Conservation (phyloP, 2,888 invertebrate genomes). For the Argyra leucocephala region DNA sequence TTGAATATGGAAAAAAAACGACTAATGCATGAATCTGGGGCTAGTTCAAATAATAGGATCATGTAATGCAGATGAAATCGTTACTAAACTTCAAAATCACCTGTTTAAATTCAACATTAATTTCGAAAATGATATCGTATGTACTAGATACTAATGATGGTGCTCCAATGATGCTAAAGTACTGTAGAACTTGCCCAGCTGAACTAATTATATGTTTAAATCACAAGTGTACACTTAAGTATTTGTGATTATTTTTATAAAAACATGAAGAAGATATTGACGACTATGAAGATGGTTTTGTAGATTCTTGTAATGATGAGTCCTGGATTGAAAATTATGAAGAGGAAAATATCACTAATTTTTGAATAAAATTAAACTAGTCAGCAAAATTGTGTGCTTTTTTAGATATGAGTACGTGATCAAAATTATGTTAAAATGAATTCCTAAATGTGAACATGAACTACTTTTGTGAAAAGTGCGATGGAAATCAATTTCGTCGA, state of each 20-base stretch:
- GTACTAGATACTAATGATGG: conserved; percentile 13
- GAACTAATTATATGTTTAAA: conserved; percentile 11
- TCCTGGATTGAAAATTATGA: too few species aligned
- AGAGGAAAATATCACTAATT: too few species aligned
- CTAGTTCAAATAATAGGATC: conserved; percentile 12
- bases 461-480: too few species aligned
- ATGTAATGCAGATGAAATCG: conserved; percentile 13
- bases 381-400: too few species aligned
- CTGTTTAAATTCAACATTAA: conserved; percentile 12
- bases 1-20: conserved; percentile 11
- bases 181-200: conserved; percentile 9
- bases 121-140: conserved; percentile 12
- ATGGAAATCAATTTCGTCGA: too few species aligned
- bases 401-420: too few species aligned
- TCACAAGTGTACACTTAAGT: conserved; percentile 11
- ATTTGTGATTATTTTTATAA: conserved; percentile 13
- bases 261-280: conserved; percentile 13
- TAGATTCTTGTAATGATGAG: conserved; percentile 12
- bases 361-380: too few species aligned
- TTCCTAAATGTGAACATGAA: too few species aligned
- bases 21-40: conserved; percentile 13
- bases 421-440: too few species aligned
- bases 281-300: conserved; percentile 10
- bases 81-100: conserved; percentile 12
- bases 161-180: conserved; percentile 12